phyloP scores from a whole-genome alignment of 2,113 vertebrate species.

The Amphilophus citrinellus region DNA sequence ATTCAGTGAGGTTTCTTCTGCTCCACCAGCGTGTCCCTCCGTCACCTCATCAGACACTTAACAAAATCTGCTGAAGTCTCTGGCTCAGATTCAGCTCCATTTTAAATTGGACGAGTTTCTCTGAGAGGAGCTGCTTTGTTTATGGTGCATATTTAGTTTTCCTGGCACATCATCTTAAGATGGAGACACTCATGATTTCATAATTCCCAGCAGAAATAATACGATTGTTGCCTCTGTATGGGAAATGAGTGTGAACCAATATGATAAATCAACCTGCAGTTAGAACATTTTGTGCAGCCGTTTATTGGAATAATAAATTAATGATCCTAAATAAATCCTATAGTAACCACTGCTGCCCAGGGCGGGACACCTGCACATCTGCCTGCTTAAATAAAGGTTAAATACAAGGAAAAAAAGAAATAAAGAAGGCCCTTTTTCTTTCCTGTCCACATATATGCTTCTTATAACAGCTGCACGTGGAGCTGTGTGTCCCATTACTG shows the following conservation, averaged over 20 bases:
- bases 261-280: background rate
- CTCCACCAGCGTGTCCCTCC: rapidly evolving
- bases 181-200: too few species aligned
- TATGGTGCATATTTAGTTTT: background rate
- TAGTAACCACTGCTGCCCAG: background rate
- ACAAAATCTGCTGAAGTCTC: background rate
- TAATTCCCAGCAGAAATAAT: background rate
- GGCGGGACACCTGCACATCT: background rate
- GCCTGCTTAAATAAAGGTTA: background rate
- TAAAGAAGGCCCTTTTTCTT: background rate
- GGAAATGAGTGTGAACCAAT: background rate
- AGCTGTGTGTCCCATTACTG: background rate
- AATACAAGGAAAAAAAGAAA: background rate
- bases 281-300: background rate
- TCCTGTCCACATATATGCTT: background rate
- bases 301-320: background rate
- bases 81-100: rapidly evolving
- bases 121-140: background rate
- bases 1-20: background rate
- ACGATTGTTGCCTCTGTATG: background rate
- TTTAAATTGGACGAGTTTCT: background rate
- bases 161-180: too few species aligned
- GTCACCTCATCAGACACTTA: background rate
- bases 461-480: background rate
- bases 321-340: background rate